Conservation (phyloP, 1,140 invertebrate genomes). For the Lerema accius region DNA sequence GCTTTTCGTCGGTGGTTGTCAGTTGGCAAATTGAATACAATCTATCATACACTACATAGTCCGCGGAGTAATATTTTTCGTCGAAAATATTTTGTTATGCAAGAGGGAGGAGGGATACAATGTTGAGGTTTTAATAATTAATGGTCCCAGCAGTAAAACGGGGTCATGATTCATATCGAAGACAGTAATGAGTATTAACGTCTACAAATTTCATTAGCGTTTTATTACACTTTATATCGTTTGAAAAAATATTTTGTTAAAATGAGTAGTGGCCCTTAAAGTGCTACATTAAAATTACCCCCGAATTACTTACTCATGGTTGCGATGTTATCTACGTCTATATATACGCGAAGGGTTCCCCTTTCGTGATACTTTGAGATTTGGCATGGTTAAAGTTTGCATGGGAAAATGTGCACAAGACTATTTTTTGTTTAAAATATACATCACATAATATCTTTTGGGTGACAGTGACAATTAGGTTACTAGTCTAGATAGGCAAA, state of each 20-base stretch:
- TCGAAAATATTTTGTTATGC: constrained; percentile 42
- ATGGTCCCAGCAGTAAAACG: constrained; percentile 20
- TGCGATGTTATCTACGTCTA: too few species aligned
- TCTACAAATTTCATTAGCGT: constrained; percentile 23
- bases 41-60: constrained; percentile 61
- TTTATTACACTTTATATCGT: constrained; percentile 17
- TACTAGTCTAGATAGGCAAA: too few species aligned
- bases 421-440: too few species aligned
- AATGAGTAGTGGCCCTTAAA: too few species aligned
- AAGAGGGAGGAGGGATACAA: constrained; percentile 21
- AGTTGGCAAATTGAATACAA: constrained; percentile 63
- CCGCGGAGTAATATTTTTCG: constrained; percentile 46
- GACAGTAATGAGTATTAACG: constrained; percentile 30
- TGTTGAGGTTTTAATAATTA: constrained; percentile 34
- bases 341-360: too few species aligned
- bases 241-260: background rate
- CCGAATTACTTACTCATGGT: too few species aligned
- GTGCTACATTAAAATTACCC: too few species aligned
- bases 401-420: too few species aligned
- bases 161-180: constrained; percentile 29
- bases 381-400: too few species aligned
- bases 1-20: constrained; percentile 61
- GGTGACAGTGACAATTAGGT: too few species aligned
- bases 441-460: too few species aligned
- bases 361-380: too few species aligned